Evolutionary conservation across 2,888 invertebrate genomes (phyloP), one percentile per base, ranked within the genome.

Genomic region (Pollenia labialis): DNA sequence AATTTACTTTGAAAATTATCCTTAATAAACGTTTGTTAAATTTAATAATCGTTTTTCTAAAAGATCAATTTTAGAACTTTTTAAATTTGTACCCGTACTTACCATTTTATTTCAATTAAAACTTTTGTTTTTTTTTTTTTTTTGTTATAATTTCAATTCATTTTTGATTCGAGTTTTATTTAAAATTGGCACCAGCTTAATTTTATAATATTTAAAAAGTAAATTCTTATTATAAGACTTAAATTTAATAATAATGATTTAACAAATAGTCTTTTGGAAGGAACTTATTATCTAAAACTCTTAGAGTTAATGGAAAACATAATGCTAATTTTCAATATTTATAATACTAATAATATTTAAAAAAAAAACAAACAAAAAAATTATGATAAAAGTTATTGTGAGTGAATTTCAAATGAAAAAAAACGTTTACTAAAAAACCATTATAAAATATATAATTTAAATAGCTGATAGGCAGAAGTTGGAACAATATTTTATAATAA

Each of bases 221-320:
- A 40, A 32, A n/a, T 60, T 18, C 40, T 64, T 72, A 50, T 6
- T 32, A 32, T 8, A 52, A 42, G 60, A 58, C 50, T 68, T 54
- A 69, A 50, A 76, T 46, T 32, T 79, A 42, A 72, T 68, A 54
- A 11, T 81, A 76, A 75, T 62, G 16, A 66, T 56, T 14, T 44
- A 64, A 80, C 16, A 64, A 14, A 54, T 48, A 76, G 52, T 76
- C 68, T 82, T 75, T 81, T 75, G 10, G 46, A 54, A 68, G 64
- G 68, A 60, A 76, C 60, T 83, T 83, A 54, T 48, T 32, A 12
- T 16, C 64, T 76, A 64, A 14, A 74, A 85, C 82, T 85, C 85
- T 85, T 69, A 16, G 85, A 85, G 82, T 82, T 62, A 60, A 68
- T 64, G 18, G 44, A 75, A 85, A 75, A 52, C 48, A 66, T 23